phyloP scores from a whole-genome alignment of 2,113 vertebrate genomes.

The Nycticebus coucang region DNA sequence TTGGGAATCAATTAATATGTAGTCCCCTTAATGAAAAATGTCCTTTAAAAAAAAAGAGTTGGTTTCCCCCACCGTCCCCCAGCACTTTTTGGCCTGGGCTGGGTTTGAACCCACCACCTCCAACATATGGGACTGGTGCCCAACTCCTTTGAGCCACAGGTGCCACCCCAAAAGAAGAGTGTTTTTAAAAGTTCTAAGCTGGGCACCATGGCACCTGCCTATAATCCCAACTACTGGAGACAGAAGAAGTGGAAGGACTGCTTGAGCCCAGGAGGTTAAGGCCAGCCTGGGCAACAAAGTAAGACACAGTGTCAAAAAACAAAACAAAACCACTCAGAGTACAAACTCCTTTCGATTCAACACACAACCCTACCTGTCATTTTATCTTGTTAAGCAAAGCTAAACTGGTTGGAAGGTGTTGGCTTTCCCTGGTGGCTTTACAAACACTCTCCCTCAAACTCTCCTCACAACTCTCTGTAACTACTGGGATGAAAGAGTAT shows the following conservation, averaged over 20 bases:
- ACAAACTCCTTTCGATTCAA: not conserved
- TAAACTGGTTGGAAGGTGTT: not conserved
- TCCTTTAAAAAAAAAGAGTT: not conserved
- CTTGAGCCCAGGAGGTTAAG: too few relatives aligned
- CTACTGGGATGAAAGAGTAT: slow-evolving; percentile 57
- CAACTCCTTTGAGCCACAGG: too few relatives aligned
- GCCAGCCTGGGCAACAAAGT: too few relatives aligned
- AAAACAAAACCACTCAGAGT: too few relatives aligned
- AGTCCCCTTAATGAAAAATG: not conserved
- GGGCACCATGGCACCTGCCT: too few relatives aligned
- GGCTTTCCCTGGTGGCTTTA: slow-evolving; percentile 60
- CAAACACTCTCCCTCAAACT: not conserved
- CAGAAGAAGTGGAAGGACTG: too few relatives aligned
- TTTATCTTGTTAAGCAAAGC: slow-evolving; percentile 28
- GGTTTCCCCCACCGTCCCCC: too few relatives aligned
- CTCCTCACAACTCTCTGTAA: slow-evolving; percentile 56
- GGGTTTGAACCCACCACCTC: too few relatives aligned
- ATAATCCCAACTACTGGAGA: too few relatives aligned
- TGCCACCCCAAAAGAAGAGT: not conserved
- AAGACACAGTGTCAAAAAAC: too few relatives aligned
- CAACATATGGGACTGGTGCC: too few relatives aligned
- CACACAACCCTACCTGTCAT: not conserved
- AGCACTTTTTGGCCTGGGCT: too few relatives aligned
- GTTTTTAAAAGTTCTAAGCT: not conserved
- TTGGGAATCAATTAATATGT: not conserved